A percentile compares a stretch with the other conserved stretches of the same genome.
These are phyloP conservation scores for Pachydiplax longipennis DNA, from an alignment of 2,888 invertebrate species.

Conservation along the genomic window DNA sequence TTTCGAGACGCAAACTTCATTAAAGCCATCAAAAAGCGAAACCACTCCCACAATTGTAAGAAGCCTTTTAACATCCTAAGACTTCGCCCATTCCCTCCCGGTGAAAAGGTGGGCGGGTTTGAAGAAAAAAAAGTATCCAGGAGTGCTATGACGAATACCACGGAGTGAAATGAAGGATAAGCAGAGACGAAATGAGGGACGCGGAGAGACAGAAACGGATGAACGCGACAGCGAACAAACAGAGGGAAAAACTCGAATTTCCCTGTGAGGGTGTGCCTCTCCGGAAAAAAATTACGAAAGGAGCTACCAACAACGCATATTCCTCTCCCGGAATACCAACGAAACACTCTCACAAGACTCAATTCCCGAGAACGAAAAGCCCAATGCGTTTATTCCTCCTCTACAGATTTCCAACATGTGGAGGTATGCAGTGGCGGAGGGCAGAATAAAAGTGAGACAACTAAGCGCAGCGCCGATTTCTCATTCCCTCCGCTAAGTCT, in stretches of 20 bases:
- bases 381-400: background rate
- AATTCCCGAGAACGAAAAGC: background rate
- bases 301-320: background rate
- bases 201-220: background rate
- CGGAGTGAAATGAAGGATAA: background rate
- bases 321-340: background rate
- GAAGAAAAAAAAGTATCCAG: background rate
- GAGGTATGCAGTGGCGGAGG: background rate
- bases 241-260: background rate
- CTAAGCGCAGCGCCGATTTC: background rate
- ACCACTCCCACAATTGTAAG: background rate
- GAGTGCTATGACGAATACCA: background rate
- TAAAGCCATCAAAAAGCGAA: background rate
- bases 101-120: background rate
- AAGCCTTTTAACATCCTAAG: background rate
- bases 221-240: background rate
- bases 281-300: background rate
- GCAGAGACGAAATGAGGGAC: background rate
- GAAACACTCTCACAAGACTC: background rate
- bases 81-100: background rate
- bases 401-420: slow-evolving; percentile 5
- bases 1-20: background rate
- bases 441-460: background rate
- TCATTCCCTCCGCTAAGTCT: background rate
- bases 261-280: background rate